Evolutionary conservation across 53 echinoderm and acorn worm species (phyloP), one percentile per base, ranked within the genome.

Genomic region (Mesocentrotus franciscanus): DNA sequence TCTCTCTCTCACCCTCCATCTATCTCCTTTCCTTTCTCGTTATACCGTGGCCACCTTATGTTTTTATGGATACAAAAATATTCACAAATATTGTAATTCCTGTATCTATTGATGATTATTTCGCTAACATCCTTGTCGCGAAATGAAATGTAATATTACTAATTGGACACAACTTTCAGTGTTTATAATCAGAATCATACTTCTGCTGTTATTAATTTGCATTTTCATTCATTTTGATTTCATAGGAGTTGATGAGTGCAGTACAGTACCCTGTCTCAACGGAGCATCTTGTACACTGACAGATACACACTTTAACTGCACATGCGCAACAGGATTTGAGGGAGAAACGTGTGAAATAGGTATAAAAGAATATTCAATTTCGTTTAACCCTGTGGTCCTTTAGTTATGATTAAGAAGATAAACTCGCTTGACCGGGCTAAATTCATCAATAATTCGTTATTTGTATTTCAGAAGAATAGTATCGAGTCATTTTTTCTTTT

Each of bases 191-290:
- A 74, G 30, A 30, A 2, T 49, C 49, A 49, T 49, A 49, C 6
- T 49, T 49, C 49, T 49, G 49, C 49, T 49, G 49, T 49, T 49
- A 49, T 4, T 30, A 29, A 12, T 9, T 32, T 30, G 10, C 29
- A 30, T 30, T 8, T 74, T 74, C 29, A 32, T 74, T 12, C 1
- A 74, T 30, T 74, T 12, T 74, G 1, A 30, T 74, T 29, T 10
- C 58, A 27, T 10, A 96, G 96, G 95, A 78, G 94, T 92, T 10
- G 96, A 97, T 15, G 94, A 96, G 13, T 96, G 96, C 24, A 58
- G 93, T 24, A 42, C 9, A 33, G 17, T 55, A 7, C 96, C 97
- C 0, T 96, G 97, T 85, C 72, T 95, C 35, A 96, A 96, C 78
- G 95, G 95, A 32, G 96, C 92, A 16, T 94, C 85, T 2, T 94